Evolutionary conservation across 1,140 invertebrate genomes (phyloP), one percentile per base, ranked within the genome.

Genomic region (Eubasilissa regina): DNA sequence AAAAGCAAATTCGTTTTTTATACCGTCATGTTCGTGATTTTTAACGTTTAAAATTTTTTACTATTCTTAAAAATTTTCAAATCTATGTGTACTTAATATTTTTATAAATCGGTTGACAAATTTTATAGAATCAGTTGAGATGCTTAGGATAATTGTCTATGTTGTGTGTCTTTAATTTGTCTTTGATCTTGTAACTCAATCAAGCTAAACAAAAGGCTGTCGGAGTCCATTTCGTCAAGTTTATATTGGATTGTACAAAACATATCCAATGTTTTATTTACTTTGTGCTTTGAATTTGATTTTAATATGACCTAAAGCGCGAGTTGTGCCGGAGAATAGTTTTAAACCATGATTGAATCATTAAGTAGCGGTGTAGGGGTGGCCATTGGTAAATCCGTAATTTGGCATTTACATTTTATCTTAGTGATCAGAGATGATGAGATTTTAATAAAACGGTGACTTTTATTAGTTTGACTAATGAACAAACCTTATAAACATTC

Each of bases 321-420:
- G 44, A 19, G 68, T 72, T 72, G 48, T 51, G 68, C 13, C 51
- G n/a, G 11, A 47, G 19, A 8, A 76, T 47, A 45, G 74, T 58
- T 64, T 45, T 66, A 43, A 45, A 66, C 75, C 12, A 77, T 77
- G 75, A 77, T 17, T 58, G 66, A 78, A 78, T 78, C 64, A 64
- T 70, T 85, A 87, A 87, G 88, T 87, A 86, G 86, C 86, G 85
- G 86, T 88, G 87, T 88, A 88, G 88, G 88, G 88, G 88, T 88
- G 87, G 88, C 88, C 88, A 89, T 89, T 88, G 88, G 82, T 84
- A 88, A 89, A 88, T 88, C 87, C 88, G 87, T 87, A 85, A 86
- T 87, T 89, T 88, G 87, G 86, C 87, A 88, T 88, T 88, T 86
- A 86, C 87, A 88, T 84, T 85, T 45, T 58, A 62, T 47, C 51